Conservation (phyloP, 2,888 invertebrate species). For the Frankliniella fusca region DNA sequence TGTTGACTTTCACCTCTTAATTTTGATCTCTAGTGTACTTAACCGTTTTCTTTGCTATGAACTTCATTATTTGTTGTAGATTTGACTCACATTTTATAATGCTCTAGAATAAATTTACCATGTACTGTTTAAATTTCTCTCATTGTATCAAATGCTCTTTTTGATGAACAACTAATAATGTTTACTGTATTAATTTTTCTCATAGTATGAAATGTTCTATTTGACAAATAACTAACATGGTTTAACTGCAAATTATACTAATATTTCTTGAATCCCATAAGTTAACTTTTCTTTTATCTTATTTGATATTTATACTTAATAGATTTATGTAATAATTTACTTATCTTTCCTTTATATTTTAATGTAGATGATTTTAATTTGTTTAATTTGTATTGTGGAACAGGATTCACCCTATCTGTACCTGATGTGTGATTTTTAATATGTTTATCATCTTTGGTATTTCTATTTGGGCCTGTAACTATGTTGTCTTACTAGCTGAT, state of each 20-base stretch:
- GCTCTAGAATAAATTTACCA: no score
- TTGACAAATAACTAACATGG: no score
- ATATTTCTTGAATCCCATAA: neutral
- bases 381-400: neutral
- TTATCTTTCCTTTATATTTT: neutral
- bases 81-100: no score
- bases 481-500: neutral
- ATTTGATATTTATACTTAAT: neutral
- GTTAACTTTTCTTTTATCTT: neutral
- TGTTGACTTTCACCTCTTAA: neutral
- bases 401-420: neutral
- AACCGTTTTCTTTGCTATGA: neutral
- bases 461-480: neutral
- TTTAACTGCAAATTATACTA: neutral
- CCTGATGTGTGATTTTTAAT: neutral
- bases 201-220: neutral
- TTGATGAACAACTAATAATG: no score
- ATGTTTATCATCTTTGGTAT: neutral
- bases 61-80: no score
- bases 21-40: conserved; percentile 11
- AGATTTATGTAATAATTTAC: neutral
- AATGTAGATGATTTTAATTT: neutral
- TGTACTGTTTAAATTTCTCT: neutral
- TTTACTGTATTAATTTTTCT: neutral
- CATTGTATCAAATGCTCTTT: neutral